Evolutionary conservation across 53 echinoderm and acorn worm species (phyloP).

Genomic region (Glandiceps talaboti): DNA sequence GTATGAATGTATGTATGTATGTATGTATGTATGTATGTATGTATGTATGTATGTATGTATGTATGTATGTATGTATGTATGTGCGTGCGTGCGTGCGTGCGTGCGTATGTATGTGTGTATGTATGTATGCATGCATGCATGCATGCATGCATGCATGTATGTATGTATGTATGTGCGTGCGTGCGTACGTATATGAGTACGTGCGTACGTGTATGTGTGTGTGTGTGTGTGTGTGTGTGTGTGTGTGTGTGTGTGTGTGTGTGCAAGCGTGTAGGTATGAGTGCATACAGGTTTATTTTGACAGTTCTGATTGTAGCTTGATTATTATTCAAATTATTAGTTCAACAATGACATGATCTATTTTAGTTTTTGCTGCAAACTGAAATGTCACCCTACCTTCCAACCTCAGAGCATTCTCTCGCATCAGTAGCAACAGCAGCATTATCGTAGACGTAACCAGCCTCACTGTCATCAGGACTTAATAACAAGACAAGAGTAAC

Average conservation of each 20-base stretch:
- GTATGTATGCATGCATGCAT: background rate
- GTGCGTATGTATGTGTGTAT: background rate
- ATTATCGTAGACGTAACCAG: background rate
- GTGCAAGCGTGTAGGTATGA: too few species aligned
- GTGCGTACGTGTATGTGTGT: too few species aligned
- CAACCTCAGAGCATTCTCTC: slow-evolving; percentile 22
- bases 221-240: too few species aligned
- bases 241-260: too few species aligned
- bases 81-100: background rate
- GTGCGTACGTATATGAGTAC: background rate
- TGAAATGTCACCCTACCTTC: slow-evolving; percentile 20
- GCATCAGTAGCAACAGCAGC: slow-evolving; percentile 32
- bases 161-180: background rate
- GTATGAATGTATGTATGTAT: background rate
- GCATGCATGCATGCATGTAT: background rate
- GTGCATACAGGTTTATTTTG: too few species aligned
- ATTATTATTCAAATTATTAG: too few species aligned
- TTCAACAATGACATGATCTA: too few species aligned
- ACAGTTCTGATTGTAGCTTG: too few species aligned
- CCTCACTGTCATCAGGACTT: background rate
- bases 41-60: slow-evolving; percentile 15
- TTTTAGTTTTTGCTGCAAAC: too few species aligned
- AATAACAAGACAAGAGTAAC: background rate
- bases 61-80: background rate
- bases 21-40: slow-evolving; percentile 12